phyloP scores from a whole-genome alignment of 2,888 invertebrate species.

The Scelioninae gen. 2 region DNA sequence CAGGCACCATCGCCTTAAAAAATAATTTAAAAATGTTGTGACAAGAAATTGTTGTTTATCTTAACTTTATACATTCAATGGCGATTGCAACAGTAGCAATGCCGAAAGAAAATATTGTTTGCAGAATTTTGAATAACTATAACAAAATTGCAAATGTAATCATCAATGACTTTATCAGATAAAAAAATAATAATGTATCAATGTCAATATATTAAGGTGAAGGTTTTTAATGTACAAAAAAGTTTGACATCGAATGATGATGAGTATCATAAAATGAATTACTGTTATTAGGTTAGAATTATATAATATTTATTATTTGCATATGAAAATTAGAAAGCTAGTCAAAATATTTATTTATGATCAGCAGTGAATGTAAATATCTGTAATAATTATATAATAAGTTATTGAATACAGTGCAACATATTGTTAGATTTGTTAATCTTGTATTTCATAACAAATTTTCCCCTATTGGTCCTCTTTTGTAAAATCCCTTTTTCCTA shows the following conservation, averaged over 20 bases:
- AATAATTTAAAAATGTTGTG: neutral
- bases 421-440: too few species aligned
- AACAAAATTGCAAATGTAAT: conserved; percentile 9
- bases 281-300: conserved; percentile 53
- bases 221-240: conserved; percentile 5
- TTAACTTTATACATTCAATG: conserved; percentile 2
- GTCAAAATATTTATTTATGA: too few species aligned
- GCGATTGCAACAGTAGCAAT: conserved; percentile 23
- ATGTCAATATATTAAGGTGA: conserved; percentile 26
- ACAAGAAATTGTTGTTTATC: neutral
- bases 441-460: too few species aligned
- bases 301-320: conserved; percentile 45
- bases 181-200: neutral
- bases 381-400: too few species aligned
- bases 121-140: conserved; percentile 22
- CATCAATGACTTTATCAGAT: neutral
- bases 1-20: too few species aligned
- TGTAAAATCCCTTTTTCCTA: too few species aligned
- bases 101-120: conserved; percentile 31
- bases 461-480: too few species aligned
- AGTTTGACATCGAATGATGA: neutral
- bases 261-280: conserved; percentile 18
- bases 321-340: too few species aligned
- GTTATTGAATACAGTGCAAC: too few species aligned
- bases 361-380: too few species aligned